Conservation (phyloP, 2,888 invertebrate species). For the Microplitis deprimator region DNA sequence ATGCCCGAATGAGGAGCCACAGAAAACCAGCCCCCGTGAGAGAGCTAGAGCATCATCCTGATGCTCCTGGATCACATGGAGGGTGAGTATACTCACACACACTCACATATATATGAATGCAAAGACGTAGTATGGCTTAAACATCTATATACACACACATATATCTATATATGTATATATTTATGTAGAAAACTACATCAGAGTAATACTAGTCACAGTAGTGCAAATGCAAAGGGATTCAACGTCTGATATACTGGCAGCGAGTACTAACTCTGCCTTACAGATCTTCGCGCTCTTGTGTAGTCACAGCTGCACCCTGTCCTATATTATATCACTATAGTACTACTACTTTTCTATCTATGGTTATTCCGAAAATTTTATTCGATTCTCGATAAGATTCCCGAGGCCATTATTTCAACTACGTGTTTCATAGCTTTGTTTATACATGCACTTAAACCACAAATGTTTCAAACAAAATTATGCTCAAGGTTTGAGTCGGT, state of each 20-base stretch:
- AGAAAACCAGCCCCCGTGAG: slow-evolving; percentile 53
- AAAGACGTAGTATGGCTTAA: slow-evolving; percentile 14
- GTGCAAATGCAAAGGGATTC: slow-evolving; percentile 36
- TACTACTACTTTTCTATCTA: slow-evolving; percentile 3
- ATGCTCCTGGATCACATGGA: not conserved
- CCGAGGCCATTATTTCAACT: not conserved
- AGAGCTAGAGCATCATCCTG: slow-evolving; percentile 43
- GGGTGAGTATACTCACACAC: not conserved
- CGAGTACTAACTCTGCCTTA: slow-evolving; percentile 49
- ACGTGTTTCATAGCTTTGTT: not conserved
- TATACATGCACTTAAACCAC: not conserved
- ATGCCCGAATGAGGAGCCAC: slow-evolving; percentile 29
- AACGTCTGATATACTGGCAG: slow-evolving; percentile 53
- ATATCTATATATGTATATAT: not conserved
- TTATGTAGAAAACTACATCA: slow-evolving; percentile 23
- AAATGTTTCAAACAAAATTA: not conserved
- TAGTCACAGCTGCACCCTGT: slow-evolving; percentile 44
- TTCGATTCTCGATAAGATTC: not conserved
- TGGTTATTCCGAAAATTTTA: slow-evolving; percentile 2
- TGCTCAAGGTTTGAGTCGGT: too few relatives aligned
- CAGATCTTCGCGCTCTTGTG: slow-evolving; percentile 39
- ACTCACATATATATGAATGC: not conserved
- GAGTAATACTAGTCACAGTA: slow-evolving; percentile 25
- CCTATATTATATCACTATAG: slow-evolving; percentile 19
- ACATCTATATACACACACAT: not conserved